A percentile compares a stretch with the other conserved stretches of the same genome.
Conservation (phyloP, 2,888 invertebrate species). For the Frankliniella fusca region DNA sequence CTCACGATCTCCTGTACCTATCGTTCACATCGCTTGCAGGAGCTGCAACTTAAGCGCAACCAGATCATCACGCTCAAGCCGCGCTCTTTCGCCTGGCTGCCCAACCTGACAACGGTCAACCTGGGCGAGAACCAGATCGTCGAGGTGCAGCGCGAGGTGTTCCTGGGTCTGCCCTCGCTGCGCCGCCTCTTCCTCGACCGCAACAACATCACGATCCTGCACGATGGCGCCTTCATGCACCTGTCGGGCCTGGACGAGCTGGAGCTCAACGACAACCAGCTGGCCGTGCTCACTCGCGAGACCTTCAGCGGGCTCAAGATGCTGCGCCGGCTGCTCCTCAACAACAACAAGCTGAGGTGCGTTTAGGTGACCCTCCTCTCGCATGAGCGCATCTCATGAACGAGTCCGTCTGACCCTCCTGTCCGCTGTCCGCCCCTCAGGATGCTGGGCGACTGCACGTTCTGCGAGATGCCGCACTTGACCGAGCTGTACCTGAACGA, state of each 20-base stretch:
- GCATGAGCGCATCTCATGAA: not conserved
- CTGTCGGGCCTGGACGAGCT: conserved; percentile 70
- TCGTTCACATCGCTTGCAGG: conserved; percentile 49
- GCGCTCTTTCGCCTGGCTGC: conserved; percentile 68
- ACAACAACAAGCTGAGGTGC: conserved; percentile 61
- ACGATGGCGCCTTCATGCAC: conserved; percentile 76
- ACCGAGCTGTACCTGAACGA: conserved; percentile 60
- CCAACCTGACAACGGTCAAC: conserved; percentile 63
- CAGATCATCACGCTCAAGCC: conserved; percentile 63
- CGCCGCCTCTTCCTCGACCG: conserved; percentile 74
- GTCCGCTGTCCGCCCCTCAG: conserved; percentile 41
- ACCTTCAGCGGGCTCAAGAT: conserved; percentile 73
- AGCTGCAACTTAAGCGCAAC: conserved; percentile 64
- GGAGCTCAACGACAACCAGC: conserved; percentile 73
- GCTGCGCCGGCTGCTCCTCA: conserved; percentile 68
- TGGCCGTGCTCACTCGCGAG: conserved; percentile 68
- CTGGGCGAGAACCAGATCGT: conserved; percentile 72
- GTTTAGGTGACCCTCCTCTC: not conserved
- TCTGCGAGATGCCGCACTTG: conserved; percentile 71
- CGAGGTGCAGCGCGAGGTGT: conserved; percentile 67
- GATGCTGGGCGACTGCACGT: conserved; percentile 73
- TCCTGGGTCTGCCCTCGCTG: conserved; percentile 66
- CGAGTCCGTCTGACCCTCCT: not conserved
- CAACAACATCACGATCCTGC: conserved; percentile 79
- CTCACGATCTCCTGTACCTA: not conserved